Evolutionary conservation across 2,888 invertebrate species (phyloP).

Genomic region (Aphodius granarius): DNA sequence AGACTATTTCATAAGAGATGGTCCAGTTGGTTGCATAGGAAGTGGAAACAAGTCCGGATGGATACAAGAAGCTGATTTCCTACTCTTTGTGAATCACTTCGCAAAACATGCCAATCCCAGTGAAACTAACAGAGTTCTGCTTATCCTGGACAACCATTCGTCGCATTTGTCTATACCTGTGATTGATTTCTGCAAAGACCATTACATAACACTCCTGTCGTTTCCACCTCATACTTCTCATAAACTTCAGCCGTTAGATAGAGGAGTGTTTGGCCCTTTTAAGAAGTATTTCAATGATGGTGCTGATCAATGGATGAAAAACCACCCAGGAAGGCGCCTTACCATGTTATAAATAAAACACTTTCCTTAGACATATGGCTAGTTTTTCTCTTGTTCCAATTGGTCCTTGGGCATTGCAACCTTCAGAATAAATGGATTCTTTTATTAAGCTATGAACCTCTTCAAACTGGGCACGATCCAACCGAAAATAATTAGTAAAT

Average conservation of each 20-base stretch:
- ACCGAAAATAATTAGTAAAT: conserved; percentile 20
- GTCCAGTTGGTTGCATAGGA: conserved; percentile 25
- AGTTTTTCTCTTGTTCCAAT: conserved; percentile 20
- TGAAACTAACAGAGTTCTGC: conserved; percentile 9
- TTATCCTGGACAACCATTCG: conserved; percentile 29
- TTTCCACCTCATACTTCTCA: conserved; percentile 31
- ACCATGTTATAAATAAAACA: neutral
- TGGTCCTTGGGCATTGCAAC: conserved; percentile 16
- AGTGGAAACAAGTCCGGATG: conserved; percentile 22
- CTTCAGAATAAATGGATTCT: conserved; percentile 14
- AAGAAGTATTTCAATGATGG: conserved; percentile 23
- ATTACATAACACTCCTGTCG: conserved; percentile 26
- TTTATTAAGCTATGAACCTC: conserved; percentile 17
- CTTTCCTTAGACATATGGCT: conserved; percentile 3
- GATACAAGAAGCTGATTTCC: no score
- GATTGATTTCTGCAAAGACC: conserved; percentile 28
- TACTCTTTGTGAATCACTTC: no score
- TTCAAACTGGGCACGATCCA: conserved; percentile 11
- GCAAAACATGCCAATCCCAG: no score
- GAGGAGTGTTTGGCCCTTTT: conserved; percentile 28
- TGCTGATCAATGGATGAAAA: conserved; percentile 26
- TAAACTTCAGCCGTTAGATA: conserved; percentile 31
- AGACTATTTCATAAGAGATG: conserved; percentile 26
- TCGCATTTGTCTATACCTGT: conserved; percentile 28
- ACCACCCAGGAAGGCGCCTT: conserved; percentile 19